Conservation (phyloP, 2,113 vertebrate genomes). For the Candoia aspera region DNA sequence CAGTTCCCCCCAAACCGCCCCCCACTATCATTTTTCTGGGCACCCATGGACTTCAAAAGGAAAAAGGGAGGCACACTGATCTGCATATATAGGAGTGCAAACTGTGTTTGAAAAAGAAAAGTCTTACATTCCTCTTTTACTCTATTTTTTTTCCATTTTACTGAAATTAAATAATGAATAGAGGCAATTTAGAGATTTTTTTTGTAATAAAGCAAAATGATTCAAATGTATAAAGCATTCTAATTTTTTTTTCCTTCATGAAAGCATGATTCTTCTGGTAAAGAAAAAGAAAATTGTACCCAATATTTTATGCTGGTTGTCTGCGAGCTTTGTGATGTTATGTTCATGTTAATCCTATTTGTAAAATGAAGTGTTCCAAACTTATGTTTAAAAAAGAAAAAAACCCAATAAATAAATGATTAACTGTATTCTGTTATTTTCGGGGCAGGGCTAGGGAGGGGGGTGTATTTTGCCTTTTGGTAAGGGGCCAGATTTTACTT, state of each 20-base stretch:
- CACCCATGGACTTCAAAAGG: constrained; percentile 76
- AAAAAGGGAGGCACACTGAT: constrained; percentile 81
- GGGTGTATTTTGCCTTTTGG: constrained; percentile 73
- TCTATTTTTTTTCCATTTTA: constrained; percentile 92
- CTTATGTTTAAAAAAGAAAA: constrained; percentile 78
- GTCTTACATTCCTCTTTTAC: constrained; percentile 87
- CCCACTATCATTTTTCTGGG: constrained; percentile 63
- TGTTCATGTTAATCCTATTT: constrained; percentile 96
- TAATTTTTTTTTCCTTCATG: constrained; percentile 91
- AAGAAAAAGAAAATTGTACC: constrained; percentile 77
- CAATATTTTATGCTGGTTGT: constrained; percentile 96
- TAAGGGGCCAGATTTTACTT: constrained; percentile 87
- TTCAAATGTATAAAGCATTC: constrained; percentile 93
- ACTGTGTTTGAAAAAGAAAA: constrained; percentile 86
- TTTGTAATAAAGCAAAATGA: constrained; percentile 92
- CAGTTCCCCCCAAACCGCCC: constrained; percentile 70
- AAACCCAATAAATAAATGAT: constrained; percentile 79
- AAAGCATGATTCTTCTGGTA: constrained; percentile 98
- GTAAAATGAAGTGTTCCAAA: constrained; percentile 93
- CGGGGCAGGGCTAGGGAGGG: constrained; percentile 6
- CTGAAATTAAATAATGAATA: constrained; percentile 92
- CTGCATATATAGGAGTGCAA: constrained; percentile 86
- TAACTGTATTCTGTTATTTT: constrained; percentile 91
- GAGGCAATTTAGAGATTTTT: constrained; percentile 87
- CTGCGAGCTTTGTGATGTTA: constrained; percentile 98